Evolutionary conservation across 2,888 invertebrate genomes (phyloP).

Genomic region (Perithous albicinctus): DNA sequence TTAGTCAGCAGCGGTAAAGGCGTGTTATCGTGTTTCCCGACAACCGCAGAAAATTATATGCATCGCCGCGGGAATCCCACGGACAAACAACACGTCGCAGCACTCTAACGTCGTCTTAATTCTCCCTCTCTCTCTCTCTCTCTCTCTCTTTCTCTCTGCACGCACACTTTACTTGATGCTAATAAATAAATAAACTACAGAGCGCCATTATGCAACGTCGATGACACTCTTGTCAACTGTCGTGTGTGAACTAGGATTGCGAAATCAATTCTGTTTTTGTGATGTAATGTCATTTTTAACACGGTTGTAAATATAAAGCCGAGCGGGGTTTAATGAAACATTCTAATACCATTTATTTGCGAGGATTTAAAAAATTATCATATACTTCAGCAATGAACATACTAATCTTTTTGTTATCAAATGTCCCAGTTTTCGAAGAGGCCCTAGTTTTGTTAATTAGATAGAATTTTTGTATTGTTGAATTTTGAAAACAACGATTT

Average conservation of each 20-base stretch:
- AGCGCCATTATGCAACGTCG: constrained; percentile 43
- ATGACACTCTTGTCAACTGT: constrained; percentile 12
- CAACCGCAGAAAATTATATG: constrained; percentile 59
- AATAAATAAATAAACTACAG: constrained; percentile 27
- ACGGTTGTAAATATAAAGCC: not conserved
- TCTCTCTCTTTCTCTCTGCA: too few relatives aligned
- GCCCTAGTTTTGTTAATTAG: too few relatives aligned
- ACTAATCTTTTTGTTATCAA: too few relatives aligned
- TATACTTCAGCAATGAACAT: too few relatives aligned
- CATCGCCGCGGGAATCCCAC: constrained; percentile 26
- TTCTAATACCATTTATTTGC: not conserved
- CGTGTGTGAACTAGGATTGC: constrained; percentile 18
- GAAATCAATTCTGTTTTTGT: constrained; percentile 44
- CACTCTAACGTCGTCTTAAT: not conserved
- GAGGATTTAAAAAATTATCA: not conserved
- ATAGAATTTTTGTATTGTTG: too few relatives aligned
- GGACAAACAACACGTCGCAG: not conserved
- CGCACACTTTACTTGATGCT: not conserved
- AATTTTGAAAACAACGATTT: too few relatives aligned
- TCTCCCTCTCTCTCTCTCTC: not conserved
- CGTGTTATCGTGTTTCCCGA: constrained; percentile 58
- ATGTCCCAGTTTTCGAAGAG: too few relatives aligned
- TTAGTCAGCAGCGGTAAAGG: constrained; percentile 36
- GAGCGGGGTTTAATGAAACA: not conserved
- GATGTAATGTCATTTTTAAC: not conserved